Evolutionary conservation across 2,888 invertebrate genomes (phyloP), one percentile per base, ranked within the genome.

Genomic region (Callyntrura guangdongensis): DNA sequence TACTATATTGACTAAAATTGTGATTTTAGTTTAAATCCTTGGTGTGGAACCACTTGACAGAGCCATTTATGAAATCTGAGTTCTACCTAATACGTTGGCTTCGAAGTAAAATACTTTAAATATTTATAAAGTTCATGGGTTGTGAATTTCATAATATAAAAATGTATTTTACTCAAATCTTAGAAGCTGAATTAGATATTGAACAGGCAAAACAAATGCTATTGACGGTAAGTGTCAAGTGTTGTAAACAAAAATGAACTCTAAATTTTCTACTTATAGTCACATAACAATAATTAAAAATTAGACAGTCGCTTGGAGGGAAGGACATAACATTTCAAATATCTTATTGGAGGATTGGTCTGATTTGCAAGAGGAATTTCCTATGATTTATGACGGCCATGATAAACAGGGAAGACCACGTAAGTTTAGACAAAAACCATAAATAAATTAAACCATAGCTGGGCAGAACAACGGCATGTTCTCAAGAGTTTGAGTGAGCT

Each of bases 361-460:
- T 0, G 88, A 88, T 56, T 9, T 82, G 5, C 45, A 61, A 64
- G 14, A 20, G 0, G 82, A 82, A 14, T 82, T 61, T 17, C 22
- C 14, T 1, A 72, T 85, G 36, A 53, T 72, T 1, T 85, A 53
- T 17, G 53, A 69, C 53, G 72, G 72, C 1, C 53, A 72, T 12
- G 85, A 85, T 20, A 85, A 85, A 14, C n/a, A 53, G 36, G 85
- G 85, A 72, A 72, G 85, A 72, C 85, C 85, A 12, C 9, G 85
- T 85, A 85, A 27, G 56, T 11, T 12, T n/a, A n/a, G n/a, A n/a
- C n/a, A n/a, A n/a, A n/a, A n/a, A n/a, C n/a, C n/a, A n/a, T n/a
- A n/a, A n/a, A n/a, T n/a, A n/a, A n/a, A n/a, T n/a, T n/a, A n/a
- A n/a, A n/a, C n/a, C n/a, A n/a, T n/a, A n/a, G n/a, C n/a, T n/a